phyloP scores from a whole-genome alignment of 2,888 invertebrate species.

The Bellardia bayeri region DNA sequence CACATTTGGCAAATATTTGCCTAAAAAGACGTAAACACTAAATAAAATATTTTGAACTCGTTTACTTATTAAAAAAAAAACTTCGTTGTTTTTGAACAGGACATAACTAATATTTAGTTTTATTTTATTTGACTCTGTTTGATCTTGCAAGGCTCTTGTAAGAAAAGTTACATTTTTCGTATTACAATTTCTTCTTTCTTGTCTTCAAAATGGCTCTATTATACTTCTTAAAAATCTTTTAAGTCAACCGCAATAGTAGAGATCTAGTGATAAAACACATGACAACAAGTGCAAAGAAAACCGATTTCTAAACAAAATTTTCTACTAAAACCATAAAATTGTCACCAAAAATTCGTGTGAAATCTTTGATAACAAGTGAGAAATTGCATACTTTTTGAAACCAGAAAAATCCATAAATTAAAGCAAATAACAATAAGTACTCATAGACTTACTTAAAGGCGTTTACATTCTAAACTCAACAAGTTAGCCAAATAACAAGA shows the following conservation, averaged over 20 bases:
- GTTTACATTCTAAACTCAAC: constrained; percentile 37
- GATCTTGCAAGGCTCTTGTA: too few relatives aligned
- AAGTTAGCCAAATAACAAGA: background rate
- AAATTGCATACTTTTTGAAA: constrained; percentile 61
- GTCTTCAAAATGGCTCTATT: too few relatives aligned
- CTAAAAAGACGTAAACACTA: too few relatives aligned
- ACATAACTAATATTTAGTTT: too few relatives aligned
- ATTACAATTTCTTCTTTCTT: too few relatives aligned
- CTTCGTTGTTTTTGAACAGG: too few relatives aligned
- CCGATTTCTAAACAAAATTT: constrained; percentile 37
- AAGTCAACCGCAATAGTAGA: constrained; percentile 34
- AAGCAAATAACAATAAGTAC: background rate
- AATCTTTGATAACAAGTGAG: constrained; percentile 74
- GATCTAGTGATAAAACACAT: background rate
- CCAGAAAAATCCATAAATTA: background rate
- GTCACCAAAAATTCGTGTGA: constrained; percentile 71
- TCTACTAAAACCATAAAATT: constrained; percentile 58
- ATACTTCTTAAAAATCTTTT: background rate
- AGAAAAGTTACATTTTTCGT: too few relatives aligned
- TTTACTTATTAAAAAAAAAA: too few relatives aligned
- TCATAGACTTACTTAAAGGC: constrained; percentile 16
- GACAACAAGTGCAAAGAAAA: constrained; percentile 20
- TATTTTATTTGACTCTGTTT: too few relatives aligned
- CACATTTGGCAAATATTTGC: too few relatives aligned
- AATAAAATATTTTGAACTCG: too few relatives aligned